Conservation (phyloP, 2,797 vertebrate species). For the Clarias pachynema region DNA sequence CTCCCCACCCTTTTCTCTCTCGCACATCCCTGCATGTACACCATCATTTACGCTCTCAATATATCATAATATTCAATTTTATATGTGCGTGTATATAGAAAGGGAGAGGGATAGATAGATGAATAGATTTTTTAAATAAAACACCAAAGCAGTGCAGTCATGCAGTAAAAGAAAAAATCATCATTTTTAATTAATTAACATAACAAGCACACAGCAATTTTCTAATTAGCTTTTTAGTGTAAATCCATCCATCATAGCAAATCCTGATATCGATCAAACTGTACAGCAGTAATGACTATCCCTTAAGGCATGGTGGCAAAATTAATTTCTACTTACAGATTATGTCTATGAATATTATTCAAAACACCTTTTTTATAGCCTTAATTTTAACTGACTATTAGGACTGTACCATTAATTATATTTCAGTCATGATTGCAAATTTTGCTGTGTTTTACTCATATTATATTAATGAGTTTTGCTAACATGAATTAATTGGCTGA, state of each 20-base stretch:
- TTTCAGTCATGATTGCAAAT: neutral
- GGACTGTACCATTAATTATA: neutral
- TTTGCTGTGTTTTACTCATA: neutral
- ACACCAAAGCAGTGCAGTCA: neutral
- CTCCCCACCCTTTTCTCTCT: conserved; percentile 36
- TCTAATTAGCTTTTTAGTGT: neutral
- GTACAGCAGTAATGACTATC: neutral
- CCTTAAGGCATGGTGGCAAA: neutral
- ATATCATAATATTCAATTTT: neutral
- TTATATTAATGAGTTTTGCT: neutral
- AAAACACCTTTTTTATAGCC: neutral
- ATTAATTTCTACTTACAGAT: neutral
- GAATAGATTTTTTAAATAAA: neutral
- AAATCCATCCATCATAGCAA: neutral
- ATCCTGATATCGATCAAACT: neutral
- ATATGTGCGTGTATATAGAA: neutral
- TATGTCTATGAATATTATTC: neutral
- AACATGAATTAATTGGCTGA: neutral
- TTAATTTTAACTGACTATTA: neutral
- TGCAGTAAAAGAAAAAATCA: neutral
- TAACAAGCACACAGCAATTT: conserved; percentile 13
- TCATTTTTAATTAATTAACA: neutral
- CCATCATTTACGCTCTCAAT: conserved; percentile 29
- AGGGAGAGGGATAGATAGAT: too few relatives aligned
- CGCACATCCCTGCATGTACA: neutral